A percentile compares a stretch with the other conserved stretches of the same genome.
Evolutionary conservation across 1,140 invertebrate species (phyloP).

Genomic region (Scaptomyza hsui): DNA sequence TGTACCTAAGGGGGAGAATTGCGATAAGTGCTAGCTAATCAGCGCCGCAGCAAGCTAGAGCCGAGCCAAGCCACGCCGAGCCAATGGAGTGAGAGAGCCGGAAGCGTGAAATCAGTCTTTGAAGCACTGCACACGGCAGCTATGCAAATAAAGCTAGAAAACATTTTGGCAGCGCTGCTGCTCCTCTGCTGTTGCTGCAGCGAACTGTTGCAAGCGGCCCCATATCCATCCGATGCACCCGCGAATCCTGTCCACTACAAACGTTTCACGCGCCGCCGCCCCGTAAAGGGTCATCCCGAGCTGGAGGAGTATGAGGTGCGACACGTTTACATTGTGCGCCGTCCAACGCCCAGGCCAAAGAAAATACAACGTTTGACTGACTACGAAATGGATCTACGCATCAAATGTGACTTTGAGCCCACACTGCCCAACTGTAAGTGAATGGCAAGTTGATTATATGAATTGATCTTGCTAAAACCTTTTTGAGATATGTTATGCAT

Average conservation of each 20-base stretch:
- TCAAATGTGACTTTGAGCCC: slow-evolving; percentile 55
- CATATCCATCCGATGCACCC: slow-evolving; percentile 15
- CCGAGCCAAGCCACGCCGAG: neutral
- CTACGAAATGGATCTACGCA: slow-evolving; percentile 30
- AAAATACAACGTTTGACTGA: slow-evolving; percentile 2
- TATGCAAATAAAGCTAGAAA: slow-evolving; percentile 14
- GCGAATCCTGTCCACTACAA: slow-evolving; percentile 12
- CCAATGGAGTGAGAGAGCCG: neutral
- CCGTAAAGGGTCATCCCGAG: slow-evolving; percentile 18
- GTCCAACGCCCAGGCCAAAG: slow-evolving; percentile 17
- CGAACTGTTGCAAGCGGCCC: slow-evolving; percentile 18
- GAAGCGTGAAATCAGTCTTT: slow-evolving; percentile 4
- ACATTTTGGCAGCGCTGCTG: neutral
- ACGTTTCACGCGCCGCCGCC: slow-evolving; percentile 29
- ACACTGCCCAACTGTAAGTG: slow-evolving; percentile 51
- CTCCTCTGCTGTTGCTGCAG: slow-evolving; percentile 7
- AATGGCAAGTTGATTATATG: neutral
- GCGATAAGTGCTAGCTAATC: neutral
- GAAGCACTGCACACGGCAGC: neutral
- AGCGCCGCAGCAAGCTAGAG: neutral
- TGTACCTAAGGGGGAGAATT: neutral
- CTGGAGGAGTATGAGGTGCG: slow-evolving; percentile 51
- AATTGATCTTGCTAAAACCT: too few species aligned
- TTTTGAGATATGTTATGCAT: too few species aligned
- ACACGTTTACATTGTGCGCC: slow-evolving; percentile 40